A percentile compares a stretch with the other conserved stretches of the same genome.
Evolutionary conservation across 2,113 vertebrate genomes (phyloP).

Genomic region (Stomatorhinus ivindoensis): DNA sequence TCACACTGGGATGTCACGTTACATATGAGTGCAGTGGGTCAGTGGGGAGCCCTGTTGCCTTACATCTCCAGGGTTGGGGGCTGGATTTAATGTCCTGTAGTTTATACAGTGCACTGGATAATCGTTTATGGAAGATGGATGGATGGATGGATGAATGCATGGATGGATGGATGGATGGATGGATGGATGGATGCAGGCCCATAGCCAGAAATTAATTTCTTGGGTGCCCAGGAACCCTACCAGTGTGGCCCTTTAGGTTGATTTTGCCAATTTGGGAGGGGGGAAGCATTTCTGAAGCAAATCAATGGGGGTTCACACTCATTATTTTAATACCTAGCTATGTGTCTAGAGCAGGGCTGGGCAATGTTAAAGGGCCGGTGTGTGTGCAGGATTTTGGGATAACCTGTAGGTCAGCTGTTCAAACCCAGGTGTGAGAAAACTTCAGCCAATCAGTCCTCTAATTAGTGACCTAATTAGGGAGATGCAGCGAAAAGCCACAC

Average conservation of each 20-base stretch:
- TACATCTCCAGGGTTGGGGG: neutral
- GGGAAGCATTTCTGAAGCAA: neutral
- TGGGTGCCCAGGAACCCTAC: neutral
- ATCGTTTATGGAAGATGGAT: neutral
- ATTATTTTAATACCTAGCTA: neutral
- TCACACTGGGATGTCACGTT: constrained; percentile 25
- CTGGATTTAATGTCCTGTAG: neutral
- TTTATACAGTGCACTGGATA: neutral
- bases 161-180: neutral
- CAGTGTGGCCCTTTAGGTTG: neutral
- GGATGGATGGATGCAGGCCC: neutral
- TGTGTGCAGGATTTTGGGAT: too few relatives aligned
- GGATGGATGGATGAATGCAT: neutral
- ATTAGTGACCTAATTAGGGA: too few relatives aligned
- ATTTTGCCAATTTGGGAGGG: neutral
- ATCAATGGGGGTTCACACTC: neutral
- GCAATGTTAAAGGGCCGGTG: too few relatives aligned
- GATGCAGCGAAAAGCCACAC: too few relatives aligned
- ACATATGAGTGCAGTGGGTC: neutral
- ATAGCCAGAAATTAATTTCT: neutral
- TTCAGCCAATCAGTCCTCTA: too few relatives aligned
- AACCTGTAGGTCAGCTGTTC: too few relatives aligned
- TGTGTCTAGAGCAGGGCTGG: neutral
- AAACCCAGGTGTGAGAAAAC: too few relatives aligned
- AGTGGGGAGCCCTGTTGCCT: neutral